These are phyloP conservation scores for Aphidius colemani DNA, from an alignment of 2,888 invertebrate species.

Conservation along the genomic window DNA sequence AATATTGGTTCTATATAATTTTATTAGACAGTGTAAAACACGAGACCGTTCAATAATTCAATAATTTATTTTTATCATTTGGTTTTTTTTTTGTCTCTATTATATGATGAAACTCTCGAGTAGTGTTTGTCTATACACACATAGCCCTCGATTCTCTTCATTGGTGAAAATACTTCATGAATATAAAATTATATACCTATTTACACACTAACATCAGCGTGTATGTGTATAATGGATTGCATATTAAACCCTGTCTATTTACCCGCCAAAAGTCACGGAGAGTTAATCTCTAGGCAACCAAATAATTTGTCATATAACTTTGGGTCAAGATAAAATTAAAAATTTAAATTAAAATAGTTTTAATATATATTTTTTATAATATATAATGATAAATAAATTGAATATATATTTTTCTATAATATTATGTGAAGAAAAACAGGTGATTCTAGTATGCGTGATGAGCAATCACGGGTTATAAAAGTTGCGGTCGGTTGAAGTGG, in stretches of 20 bases:
- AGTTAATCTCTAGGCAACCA: constrained; percentile 6
- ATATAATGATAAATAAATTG: no score
- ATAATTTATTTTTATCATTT: constrained; percentile 16
- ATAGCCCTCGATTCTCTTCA: neutral
- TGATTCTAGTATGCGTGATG: constrained; percentile 7
- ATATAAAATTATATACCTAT: no score
- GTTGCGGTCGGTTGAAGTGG: constrained; percentile 37
- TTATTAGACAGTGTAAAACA: constrained; percentile 1
- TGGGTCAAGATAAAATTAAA: neutral
- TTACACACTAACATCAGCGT: no score
- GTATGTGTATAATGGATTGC: no score
- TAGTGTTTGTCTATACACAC: neutral
- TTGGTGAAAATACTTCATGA: neutral
- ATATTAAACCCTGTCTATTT: no score
- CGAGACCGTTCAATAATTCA: constrained; percentile 18
- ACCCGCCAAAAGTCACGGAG: neutral
- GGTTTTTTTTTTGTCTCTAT: neutral
- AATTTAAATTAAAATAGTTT: neutral
- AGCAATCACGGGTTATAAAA: constrained; percentile 49
- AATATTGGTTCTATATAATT: constrained; percentile 2
- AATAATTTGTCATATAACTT: neutral
- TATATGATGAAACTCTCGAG: neutral
- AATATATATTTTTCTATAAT: no score
- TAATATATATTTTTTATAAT: no score
- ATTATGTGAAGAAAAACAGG: no score